phyloP scores from a whole-genome alignment of 2,797 vertebrate species.

The Gallirallus australis region DNA sequence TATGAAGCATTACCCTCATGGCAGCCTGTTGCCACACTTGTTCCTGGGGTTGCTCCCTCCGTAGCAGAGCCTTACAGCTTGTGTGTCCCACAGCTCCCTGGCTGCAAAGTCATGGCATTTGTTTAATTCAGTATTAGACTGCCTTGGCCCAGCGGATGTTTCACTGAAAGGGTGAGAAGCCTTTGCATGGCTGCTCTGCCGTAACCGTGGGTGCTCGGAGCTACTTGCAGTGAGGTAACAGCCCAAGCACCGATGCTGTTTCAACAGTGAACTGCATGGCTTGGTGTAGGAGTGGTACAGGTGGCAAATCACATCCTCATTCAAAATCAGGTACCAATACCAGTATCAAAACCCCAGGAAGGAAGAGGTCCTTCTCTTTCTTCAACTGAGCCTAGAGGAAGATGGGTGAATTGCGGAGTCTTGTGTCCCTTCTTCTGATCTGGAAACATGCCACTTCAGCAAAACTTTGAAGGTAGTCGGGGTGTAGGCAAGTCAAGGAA shows the following conservation, averaged over 20 bases:
- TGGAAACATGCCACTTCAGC: not conserved
- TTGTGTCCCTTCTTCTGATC: not conserved
- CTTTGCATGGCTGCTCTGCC: not conserved
- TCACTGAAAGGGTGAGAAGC: not conserved
- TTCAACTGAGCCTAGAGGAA: not conserved
- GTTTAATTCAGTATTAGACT: not conserved
- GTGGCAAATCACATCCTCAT: not conserved
- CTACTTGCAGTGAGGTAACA: not conserved
- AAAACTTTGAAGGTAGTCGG: not conserved
- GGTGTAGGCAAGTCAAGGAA: not conserved
- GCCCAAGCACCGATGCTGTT: accelerated
- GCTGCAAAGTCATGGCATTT: not conserved
- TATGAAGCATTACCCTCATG: not conserved
- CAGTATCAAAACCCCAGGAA: not conserved
- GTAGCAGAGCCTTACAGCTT: not conserved
- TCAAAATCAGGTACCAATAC: not conserved
- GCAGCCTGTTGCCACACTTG: not conserved
- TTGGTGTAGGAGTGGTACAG: not conserved
- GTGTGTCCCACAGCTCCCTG: not conserved
- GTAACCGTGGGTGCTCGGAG: not conserved
- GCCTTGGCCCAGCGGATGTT: not conserved
- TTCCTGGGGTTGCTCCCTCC: not conserved
- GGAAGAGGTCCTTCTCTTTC: not conserved
- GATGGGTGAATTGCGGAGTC: not conserved
- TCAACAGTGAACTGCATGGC: not conserved